Evolutionary conservation across 2,113 vertebrate species (phyloP).

Genomic region (Nycticebus coucang): DNA sequence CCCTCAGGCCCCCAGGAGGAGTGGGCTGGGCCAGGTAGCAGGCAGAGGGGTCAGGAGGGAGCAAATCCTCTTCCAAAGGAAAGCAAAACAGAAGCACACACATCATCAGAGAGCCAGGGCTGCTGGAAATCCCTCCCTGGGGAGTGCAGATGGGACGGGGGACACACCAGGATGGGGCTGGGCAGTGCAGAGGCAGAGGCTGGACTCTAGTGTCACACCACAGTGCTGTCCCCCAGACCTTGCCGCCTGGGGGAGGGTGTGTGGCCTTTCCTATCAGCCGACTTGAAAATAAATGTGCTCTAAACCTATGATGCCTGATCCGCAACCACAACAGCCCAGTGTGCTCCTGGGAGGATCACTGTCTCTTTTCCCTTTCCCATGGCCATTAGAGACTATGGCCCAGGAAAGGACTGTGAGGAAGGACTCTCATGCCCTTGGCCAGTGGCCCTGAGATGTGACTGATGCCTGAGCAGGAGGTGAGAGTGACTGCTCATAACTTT

Average conservation of each 20-base stretch:
- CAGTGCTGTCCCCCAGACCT: rapidly evolving
- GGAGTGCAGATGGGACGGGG: not conserved
- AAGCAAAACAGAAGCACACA: not conserved
- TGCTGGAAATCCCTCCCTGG: rapidly evolving
- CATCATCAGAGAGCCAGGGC: not conserved
- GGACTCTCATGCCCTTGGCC: not conserved
- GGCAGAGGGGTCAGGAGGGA: not conserved
- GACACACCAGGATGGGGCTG: rapidly evolving
- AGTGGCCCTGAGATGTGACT: not conserved
- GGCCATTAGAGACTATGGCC: not conserved
- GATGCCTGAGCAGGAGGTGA: not conserved
- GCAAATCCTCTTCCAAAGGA: not conserved
- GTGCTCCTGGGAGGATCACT: rapidly evolving
- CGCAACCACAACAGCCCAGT: rapidly evolving
- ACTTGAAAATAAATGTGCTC: rapidly evolving
- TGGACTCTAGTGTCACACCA: not conserved
- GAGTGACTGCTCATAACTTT: not conserved
- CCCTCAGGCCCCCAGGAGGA: not conserved
- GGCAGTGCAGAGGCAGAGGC: not conserved
- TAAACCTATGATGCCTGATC: rapidly evolving
- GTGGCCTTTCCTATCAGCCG: not conserved
- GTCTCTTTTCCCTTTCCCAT: not conserved
- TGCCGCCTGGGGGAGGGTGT: rapidly evolving
- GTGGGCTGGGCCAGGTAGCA: not conserved
- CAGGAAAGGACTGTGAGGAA: not conserved